phyloP scores from a whole-genome alignment of 1,140 invertebrate genomes.

The Frieseomelitta varia region DNA sequence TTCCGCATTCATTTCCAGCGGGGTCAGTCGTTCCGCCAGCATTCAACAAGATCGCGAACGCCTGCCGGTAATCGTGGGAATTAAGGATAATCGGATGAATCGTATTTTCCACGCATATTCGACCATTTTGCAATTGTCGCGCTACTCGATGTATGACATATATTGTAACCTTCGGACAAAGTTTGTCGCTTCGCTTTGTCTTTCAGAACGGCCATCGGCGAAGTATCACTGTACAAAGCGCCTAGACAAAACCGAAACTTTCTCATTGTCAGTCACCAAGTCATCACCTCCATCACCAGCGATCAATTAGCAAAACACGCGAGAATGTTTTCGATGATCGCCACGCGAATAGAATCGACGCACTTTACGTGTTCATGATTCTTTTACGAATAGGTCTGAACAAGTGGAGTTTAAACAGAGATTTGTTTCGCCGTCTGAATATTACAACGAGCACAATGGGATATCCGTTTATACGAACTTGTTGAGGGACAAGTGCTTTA shows the following conservation, averaged over 20 bases:
- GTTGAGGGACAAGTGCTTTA: background rate
- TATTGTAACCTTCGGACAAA: background rate
- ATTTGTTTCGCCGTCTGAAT: background rate
- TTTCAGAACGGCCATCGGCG: background rate
- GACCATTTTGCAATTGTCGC: fast-evolving
- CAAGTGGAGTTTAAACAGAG: background rate
- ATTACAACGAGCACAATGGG: background rate
- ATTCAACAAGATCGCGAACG: background rate
- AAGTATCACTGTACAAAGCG: background rate
- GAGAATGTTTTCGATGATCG: background rate
- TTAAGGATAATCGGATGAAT: background rate
- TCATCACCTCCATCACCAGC: background rate
- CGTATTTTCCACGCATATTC: too few relatives aligned
- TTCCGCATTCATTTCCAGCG: conserved; percentile 8
- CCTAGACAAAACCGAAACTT: background rate
- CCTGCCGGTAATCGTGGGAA: background rate
- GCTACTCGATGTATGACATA: background rate
- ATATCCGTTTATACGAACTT: background rate
- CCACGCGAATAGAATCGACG: too few relatives aligned
- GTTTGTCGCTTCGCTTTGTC: background rate
- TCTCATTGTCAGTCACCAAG: background rate
- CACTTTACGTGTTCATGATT: background rate
- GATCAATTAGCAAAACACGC: background rate
- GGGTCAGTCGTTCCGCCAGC: background rate
- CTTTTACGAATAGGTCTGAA: too few relatives aligned